Evolutionary conservation across 2,797 vertebrate species (phyloP), one percentile per base, ranked within the genome.

Genomic region (Rousettus madagascariensis): DNA sequence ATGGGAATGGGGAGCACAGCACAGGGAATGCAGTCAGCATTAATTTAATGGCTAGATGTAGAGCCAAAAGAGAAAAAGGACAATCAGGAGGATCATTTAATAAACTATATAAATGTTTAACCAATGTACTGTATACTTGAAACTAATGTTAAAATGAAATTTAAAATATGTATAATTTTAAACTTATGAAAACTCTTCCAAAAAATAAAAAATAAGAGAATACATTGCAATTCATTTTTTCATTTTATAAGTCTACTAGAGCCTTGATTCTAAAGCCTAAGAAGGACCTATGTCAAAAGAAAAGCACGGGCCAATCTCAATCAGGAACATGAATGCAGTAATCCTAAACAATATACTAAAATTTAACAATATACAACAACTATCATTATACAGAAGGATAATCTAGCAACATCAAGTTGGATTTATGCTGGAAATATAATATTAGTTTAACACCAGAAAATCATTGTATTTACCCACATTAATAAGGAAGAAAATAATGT

Each of bases 181-280:
- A 84, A 68, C 43, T 74, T 49, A 55, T 9, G 4, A 83, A 94
- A 86, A 86, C 11, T 33, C 69, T 61, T 89, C 78, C 72, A 78
- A 10, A 89, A 49, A 90, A 80, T 57, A 66, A 68, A 83, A 92
- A 69, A 80, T 36, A 72, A 88, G 11, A 36, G 20, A 80, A 55
- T 66, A 87, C 16, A 79, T 69, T 71, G 66, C 49, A 95, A 84
- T 43, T 79, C 38, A 30, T 20, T 86, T 93, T 83, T 24, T 80
- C 20, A 30, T 53, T 85, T 91, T 77, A 65, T 68, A 61, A 93
- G 71, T 51, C 17, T 83, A 75, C 13, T 16, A 74, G 46, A 86
- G 41, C 2, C 22, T 80, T 87, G 28, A 82, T 93, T 80, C 82
- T 77, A 77, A 94, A 94, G 33, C 55, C 63, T 91, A 46, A 53